Evolutionary conservation across 2,888 invertebrate genomes (phyloP).

Genomic region (Cloeon dipterum): DNA sequence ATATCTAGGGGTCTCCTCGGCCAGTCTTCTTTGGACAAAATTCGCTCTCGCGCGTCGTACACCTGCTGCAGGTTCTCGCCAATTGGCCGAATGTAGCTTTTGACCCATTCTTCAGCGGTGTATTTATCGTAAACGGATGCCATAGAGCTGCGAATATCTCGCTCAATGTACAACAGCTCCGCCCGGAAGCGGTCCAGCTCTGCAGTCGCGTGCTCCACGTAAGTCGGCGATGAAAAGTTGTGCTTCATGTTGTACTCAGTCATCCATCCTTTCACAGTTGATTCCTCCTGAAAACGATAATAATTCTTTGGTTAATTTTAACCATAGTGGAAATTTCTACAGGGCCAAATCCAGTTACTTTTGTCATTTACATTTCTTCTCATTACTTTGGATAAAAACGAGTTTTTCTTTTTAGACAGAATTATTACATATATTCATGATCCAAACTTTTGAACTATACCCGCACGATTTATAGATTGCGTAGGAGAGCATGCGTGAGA

Average conservation of each 20-base stretch:
- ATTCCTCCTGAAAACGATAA: slow-evolving; percentile 6
- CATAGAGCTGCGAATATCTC: slow-evolving; percentile 19
- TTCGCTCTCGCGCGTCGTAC: slow-evolving; percentile 19
- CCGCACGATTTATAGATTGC: too few relatives aligned
- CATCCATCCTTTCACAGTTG: slow-evolving; percentile 20
- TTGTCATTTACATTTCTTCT: too few relatives aligned
- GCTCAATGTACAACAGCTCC: slow-evolving; percentile 19
- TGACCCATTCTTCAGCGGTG: slow-evolving; percentile 22
- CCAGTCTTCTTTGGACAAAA: slow-evolving; percentile 24
- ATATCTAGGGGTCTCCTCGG: slow-evolving; percentile 24
- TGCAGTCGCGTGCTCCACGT: slow-evolving; percentile 20
- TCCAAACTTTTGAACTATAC: too few relatives aligned
- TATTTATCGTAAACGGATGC: slow-evolving; percentile 20
- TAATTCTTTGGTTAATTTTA: too few relatives aligned
- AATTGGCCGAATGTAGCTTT: slow-evolving; percentile 18
- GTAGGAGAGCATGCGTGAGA: too few relatives aligned
- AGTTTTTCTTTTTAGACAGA: too few relatives aligned
- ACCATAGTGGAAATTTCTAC: too few relatives aligned
- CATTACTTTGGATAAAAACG: too few relatives aligned
- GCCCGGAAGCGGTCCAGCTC: slow-evolving; percentile 20
- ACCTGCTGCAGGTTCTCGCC: slow-evolving; percentile 17
- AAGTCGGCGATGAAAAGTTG: slow-evolving; percentile 21
- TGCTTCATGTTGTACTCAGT: slow-evolving; percentile 20
- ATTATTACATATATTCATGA: too few relatives aligned
- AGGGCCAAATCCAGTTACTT: too few relatives aligned